Percentiles rank a stretch among this genome's conserved stretches.
Evolutionary conservation across 2,888 invertebrate genomes (phyloP).

Genomic region (Aromia moschata): DNA sequence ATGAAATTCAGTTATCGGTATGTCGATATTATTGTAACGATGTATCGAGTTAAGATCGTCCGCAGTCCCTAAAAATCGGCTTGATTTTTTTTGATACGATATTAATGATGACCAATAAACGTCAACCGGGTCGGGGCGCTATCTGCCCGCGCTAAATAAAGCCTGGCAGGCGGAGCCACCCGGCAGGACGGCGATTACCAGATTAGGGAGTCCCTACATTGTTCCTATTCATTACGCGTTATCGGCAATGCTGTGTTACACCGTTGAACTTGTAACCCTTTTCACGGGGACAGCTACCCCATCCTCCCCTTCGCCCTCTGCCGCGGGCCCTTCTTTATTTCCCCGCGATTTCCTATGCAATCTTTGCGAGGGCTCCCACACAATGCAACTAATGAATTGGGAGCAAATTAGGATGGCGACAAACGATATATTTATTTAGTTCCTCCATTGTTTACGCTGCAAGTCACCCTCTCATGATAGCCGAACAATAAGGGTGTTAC

Average conservation of each 20-base stretch:
- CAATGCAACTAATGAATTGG: conserved; percentile 41
- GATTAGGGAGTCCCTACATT: conserved; percentile 36
- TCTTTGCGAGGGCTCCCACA: conserved; percentile 33
- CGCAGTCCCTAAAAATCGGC: too few species aligned
- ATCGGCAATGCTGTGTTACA: conserved; percentile 30
- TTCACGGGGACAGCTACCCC: conserved; percentile 12
- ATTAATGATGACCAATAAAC: too few species aligned
- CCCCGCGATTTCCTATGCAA: conserved; percentile 28
- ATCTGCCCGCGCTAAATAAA: conserved; percentile 18
- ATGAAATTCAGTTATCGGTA: too few species aligned
- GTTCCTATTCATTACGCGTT: conserved; percentile 28
- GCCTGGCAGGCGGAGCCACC: conserved; percentile 1
- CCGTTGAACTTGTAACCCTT: conserved; percentile 26
- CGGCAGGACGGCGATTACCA: conserved; percentile 39
- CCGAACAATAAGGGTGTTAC: too few species aligned
- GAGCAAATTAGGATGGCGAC: conserved; percentile 35
- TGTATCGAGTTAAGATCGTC: too few species aligned
- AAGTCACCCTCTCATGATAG: not conserved
- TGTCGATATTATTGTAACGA: too few species aligned
- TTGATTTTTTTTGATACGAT: too few species aligned
- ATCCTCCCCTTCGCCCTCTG: too few species aligned
- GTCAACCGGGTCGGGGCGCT: not conserved
- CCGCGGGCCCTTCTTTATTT: conserved; percentile 13
- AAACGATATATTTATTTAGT: conserved; percentile 33
- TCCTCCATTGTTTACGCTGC: not conserved